phyloP scores from a whole-genome alignment of 2,797 vertebrate species.

The Darevskia mixta region DNA sequence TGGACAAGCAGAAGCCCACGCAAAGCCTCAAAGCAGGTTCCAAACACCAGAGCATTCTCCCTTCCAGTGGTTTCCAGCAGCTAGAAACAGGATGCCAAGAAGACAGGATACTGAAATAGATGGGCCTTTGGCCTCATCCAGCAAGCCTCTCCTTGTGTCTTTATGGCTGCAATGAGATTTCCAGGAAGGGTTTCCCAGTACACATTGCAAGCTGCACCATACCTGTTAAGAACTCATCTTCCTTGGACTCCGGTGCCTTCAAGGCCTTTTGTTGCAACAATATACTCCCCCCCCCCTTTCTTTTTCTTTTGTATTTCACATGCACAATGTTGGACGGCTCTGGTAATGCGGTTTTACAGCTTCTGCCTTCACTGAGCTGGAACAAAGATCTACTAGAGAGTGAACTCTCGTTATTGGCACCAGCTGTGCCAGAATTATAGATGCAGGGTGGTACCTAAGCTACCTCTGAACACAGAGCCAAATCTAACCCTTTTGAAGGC shows the following conservation, averaged over 20 bases:
- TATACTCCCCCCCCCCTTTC: background rate
- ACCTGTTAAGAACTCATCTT: background rate
- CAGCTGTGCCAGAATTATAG: constrained; percentile 49
- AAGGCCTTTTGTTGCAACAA: background rate
- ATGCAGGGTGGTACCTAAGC: constrained; percentile 53
- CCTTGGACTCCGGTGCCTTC: background rate
- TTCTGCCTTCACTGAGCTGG: constrained; percentile 42
- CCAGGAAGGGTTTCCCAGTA: background rate
- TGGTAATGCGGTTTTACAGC: background rate
- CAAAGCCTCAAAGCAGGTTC: no score
- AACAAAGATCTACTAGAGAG: constrained; percentile 64
- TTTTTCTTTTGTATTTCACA: background rate
- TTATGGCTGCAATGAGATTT: background rate
- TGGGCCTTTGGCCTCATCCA: no score
- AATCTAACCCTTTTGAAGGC: constrained; percentile 69
- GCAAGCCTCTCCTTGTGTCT: no score
- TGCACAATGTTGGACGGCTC: background rate
- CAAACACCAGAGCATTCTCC: no score
- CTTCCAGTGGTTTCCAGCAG: no score
- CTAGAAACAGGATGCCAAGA: no score
- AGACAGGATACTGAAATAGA: no score
- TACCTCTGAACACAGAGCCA: constrained; percentile 60
- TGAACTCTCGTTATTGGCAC: constrained; percentile 64
- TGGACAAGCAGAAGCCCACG: no score
- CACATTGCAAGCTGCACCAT: no score